phyloP scores from a whole-genome alignment of 2,113 vertebrate genomes.

The Centrocercus urophasianus region DNA sequence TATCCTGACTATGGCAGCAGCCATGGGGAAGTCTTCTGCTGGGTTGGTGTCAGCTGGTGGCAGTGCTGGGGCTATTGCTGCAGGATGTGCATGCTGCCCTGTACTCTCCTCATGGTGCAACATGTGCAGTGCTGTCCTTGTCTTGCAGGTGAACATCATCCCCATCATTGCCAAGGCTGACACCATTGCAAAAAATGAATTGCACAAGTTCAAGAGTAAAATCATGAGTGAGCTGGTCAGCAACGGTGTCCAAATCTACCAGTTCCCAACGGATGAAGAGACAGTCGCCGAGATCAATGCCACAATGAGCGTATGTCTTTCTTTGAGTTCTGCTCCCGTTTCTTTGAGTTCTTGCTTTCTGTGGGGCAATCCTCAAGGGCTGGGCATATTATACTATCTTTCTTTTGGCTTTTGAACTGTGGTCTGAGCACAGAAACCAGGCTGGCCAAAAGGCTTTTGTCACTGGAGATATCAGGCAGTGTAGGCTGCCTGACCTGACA shows the following conservation, averaged over 20 bases:
- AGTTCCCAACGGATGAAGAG: constrained; percentile 86
- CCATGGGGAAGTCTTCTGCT: not conserved
- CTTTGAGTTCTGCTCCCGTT: not conserved
- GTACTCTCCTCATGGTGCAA: fast-evolving
- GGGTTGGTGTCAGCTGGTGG: not conserved
- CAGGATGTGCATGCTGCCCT: fast-evolving
- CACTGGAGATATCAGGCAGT: not conserved
- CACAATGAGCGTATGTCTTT: constrained; percentile 83
- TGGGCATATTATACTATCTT: fast-evolving
- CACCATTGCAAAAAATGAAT: constrained; percentile 85
- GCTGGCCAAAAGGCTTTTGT: not conserved
- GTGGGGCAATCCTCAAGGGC: fast-evolving
- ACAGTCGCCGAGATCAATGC: constrained; percentile 86
- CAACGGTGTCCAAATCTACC: constrained; percentile 87
- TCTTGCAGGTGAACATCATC: constrained; percentile 85
- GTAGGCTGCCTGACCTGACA: not conserved
- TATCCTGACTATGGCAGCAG: not conserved
- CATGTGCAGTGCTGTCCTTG: not conserved
- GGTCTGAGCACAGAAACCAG: not conserved
- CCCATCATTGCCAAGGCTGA: constrained; percentile 88
- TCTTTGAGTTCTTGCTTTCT: fast-evolving
- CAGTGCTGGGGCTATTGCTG: fast-evolving
- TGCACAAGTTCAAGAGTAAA: constrained; percentile 89
- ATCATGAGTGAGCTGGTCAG: constrained; percentile 88
- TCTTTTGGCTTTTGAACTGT: not conserved